A percentile compares a stretch with the other conserved stretches of the same genome.
Evolutionary conservation across 2,888 invertebrate species (phyloP).

Genomic region (Balanococcus diminutus): DNA sequence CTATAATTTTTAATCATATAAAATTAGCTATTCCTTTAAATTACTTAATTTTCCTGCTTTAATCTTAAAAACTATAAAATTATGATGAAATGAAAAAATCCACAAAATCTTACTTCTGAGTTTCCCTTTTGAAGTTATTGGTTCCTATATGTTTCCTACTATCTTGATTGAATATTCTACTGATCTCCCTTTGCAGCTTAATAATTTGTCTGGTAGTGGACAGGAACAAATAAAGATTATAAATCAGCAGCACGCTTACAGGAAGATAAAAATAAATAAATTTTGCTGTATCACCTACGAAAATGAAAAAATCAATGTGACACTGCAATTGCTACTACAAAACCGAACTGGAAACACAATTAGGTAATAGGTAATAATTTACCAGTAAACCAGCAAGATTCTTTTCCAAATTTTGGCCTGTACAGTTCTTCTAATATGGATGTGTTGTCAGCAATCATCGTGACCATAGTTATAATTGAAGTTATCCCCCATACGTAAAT

Average conservation of each 20-base stretch:
- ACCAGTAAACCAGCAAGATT: constrained; percentile 60
- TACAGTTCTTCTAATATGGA: constrained; percentile 52
- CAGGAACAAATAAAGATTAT: constrained; percentile 59
- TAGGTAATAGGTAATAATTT: no score
- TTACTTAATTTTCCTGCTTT: background rate
- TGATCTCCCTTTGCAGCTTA: constrained; percentile 60
- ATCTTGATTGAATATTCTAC: constrained; percentile 56
- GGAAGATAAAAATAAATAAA: constrained; percentile 60
- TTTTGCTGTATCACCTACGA: constrained; percentile 57
- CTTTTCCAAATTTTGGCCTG: constrained; percentile 58
- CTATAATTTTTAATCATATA: no score
- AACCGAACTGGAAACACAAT: background rate
- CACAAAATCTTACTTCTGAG: background rate
- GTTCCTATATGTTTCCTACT: constrained; percentile 56
- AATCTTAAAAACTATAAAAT: background rate
- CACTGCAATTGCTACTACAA: background rate
- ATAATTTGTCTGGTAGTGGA: constrained; percentile 60
- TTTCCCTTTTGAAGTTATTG: constrained; percentile 37
- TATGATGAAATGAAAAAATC: background rate
- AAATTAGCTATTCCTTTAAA: no score
- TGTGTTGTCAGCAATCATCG: constrained; percentile 58
- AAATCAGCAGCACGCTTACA: constrained; percentile 58
- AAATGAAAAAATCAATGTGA: background rate
- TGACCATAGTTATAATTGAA: constrained; percentile 57
- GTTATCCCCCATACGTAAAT: constrained; percentile 59